Percentiles rank a stretch among this genome's conserved stretches.
These are phyloP conservation scores for Cyanocitta stelleri DNA, from an alignment of 2,113 vertebrate genomes.

Conservation along the genomic window DNA sequence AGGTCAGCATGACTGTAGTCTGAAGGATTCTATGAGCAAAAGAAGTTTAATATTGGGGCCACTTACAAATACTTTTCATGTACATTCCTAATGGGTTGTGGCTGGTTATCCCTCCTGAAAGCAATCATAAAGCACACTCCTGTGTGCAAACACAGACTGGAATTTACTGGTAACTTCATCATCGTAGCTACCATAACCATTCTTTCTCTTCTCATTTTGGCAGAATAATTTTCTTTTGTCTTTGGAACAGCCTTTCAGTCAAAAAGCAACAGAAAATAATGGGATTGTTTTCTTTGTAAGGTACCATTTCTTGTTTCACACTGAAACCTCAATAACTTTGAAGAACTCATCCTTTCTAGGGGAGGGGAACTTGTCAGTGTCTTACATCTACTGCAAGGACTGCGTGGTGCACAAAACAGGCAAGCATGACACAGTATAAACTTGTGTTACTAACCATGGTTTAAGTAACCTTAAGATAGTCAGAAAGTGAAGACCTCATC, in stretches of 20 bases:
- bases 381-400: background rate
- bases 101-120: background rate
- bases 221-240: background rate
- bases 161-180: background rate
- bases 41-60: background rate
- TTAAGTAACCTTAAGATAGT: background rate
- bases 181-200: background rate
- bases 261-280: slow-evolving; percentile 8
- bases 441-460: background rate
- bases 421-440: background rate
- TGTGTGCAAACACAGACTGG: background rate
- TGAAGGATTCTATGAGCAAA: background rate
- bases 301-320: background rate
- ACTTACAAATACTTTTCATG: background rate
- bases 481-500: background rate
- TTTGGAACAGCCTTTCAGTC: background rate
- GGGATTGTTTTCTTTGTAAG: background rate
- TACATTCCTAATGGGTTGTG: background rate
- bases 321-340: background rate
- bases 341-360: background rate
- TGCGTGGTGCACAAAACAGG: background rate
- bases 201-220: background rate
- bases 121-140: background rate
- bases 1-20: background rate
- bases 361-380: background rate